These are phyloP conservation scores for Clinocottus analis DNA, from an alignment of 2,113 vertebrate species.

Conservation along the genomic window DNA sequence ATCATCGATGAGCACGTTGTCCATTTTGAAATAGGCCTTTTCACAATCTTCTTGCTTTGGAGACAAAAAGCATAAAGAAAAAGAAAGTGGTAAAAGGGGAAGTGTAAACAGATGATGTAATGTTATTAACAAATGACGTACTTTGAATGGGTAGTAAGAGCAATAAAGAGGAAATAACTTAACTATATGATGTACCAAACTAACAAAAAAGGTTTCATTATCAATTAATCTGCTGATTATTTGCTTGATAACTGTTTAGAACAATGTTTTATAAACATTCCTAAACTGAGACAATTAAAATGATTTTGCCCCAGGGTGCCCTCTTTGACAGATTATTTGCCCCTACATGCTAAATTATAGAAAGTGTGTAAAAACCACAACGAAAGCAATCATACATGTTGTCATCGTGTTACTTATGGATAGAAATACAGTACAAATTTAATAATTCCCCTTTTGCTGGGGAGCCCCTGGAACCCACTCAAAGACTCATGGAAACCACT, in stretches of 20 bases:
- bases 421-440: no score
- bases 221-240: no score
- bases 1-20: conserved; percentile 98
- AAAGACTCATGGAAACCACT: no score
- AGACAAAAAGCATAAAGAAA: not conserved
- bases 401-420: no score
- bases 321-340: no score
- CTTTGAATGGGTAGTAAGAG: not conserved
- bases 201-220: not conserved
- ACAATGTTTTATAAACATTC: no score
- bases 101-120: not conserved
- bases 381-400: not conserved
- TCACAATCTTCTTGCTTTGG: conserved; percentile 91
- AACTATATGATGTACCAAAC: not conserved
- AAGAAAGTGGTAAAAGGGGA: not conserved
- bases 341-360: no score
- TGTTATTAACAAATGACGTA: not conserved
- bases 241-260: no score
- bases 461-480: no score
- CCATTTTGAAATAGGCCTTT: conserved; percentile 99
- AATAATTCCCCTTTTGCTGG: no score
- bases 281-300: no score
- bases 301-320: no score
- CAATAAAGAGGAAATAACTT: not conserved
- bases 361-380: not conserved